phyloP scores from a whole-genome alignment of 2,113 vertebrate genomes.

The Motacilla tschutschensis region DNA sequence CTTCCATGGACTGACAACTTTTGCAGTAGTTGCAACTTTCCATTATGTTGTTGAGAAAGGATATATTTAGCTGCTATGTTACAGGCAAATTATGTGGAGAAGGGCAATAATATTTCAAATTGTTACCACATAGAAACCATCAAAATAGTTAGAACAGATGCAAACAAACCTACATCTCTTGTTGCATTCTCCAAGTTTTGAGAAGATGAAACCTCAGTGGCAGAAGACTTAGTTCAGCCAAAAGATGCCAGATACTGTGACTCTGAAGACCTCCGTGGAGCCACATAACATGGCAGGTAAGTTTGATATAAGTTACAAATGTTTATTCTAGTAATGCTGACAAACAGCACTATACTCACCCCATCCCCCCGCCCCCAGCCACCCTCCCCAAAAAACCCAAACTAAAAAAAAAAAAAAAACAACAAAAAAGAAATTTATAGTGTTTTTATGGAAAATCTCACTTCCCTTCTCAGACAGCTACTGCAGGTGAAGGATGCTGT shows the following conservation, averaged over 20 bases:
- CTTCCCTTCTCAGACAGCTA: not conserved
- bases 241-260: not conserved
- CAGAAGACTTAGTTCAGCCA: not conserved
- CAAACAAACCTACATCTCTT: not conserved
- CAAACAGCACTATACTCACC: not conserved
- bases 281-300: not conserved
- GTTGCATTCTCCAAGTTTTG: conserved; percentile 8
- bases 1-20: not conserved
- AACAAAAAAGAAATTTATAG: not conserved
- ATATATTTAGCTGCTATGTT: conserved; percentile 21
- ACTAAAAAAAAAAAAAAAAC: not conserved
- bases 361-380: accelerated
- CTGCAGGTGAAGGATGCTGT: not conserved
- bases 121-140: conserved; percentile 41
- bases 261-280: not conserved
- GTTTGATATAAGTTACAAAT: not conserved
- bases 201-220: not conserved
- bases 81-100: conserved; percentile 1
- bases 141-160: conserved; percentile 37
- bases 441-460: not conserved
- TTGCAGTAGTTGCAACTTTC: not conserved
- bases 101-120: conserved; percentile 41
- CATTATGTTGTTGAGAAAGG: not conserved
- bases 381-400: not conserved
- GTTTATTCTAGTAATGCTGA: not conserved